Evolutionary conservation across 2,888 invertebrate species (phyloP), one percentile per base, ranked within the genome.

Genomic region (Cataglyphis albicans): DNA sequence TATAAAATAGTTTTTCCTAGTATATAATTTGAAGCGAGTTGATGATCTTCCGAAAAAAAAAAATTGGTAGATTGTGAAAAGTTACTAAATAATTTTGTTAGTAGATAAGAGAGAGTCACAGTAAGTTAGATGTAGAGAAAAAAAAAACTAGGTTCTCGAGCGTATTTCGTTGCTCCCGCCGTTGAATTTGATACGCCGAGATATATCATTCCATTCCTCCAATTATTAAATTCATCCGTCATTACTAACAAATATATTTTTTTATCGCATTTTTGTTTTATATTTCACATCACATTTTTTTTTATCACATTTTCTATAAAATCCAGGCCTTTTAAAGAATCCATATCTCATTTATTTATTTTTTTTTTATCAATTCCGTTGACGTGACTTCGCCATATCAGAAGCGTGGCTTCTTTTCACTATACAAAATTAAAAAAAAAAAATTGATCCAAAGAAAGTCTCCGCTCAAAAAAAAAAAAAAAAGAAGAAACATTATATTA

Each of bases 61-160:
- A 41, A 38, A 25, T 59, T 59, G n/a, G 4, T 64, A 61, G 6
- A 21, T 32, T 21, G 52, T 21, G n/a, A 18, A n/a, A 67, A 65
- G 41, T 41, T 68, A 68, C 48, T 68, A 41, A 67, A 25, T 52
- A 68, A 68, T 48, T 68, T 52, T n/a, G 18, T 18, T 67, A 41
- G 41, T 65, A 65, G 44, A n/a, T 44, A 44, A 48, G 9, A 48
- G 48, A 48, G 1, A 9, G 0, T 63, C 18, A 29, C 18, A 29
- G 18, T 67, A 29, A 32, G 32, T 29, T 67, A 67, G 44, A 18
- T n/a, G 6, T 48, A 48, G 18, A 48, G 18, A 44, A 6, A 18
- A 44, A 18, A 44, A 15, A 32, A 61, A n/a, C 3, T 72, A 64
- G 7, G 2, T 55, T 75, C n/a, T 52, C 18, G 38, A 55, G 25